phyloP scores from a whole-genome alignment of 2,113 vertebrate species.

The Lophochroa leadbeateri region DNA sequence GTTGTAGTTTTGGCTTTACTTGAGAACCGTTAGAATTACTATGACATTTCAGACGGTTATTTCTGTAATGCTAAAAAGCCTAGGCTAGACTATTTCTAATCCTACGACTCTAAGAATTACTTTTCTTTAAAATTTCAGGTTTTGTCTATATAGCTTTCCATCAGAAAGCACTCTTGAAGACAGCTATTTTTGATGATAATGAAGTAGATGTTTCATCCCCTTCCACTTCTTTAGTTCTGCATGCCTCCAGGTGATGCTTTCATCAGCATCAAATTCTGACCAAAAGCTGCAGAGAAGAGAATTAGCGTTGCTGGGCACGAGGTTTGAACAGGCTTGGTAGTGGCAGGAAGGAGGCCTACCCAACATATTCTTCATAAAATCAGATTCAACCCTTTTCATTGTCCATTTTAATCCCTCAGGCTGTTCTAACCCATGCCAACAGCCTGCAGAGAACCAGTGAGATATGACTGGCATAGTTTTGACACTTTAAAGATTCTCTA shows the following conservation, averaged over 20 bases:
- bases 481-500: background rate
- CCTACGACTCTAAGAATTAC: background rate
- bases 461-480: background rate
- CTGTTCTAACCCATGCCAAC: background rate
- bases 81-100: background rate
- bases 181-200: background rate
- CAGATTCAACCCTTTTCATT: background rate
- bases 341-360: background rate
- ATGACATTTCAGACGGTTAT: background rate
- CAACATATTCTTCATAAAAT: background rate
- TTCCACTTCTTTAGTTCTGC: background rate
- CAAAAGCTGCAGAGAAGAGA: background rate
- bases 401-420: background rate
- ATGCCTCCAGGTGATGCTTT: conserved; percentile 32
- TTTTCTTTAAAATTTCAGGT: background rate
- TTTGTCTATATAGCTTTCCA: background rate
- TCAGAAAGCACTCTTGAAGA: background rate
- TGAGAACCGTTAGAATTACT: background rate
- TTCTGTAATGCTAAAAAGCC: background rate
- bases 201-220: background rate
- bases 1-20: background rate
- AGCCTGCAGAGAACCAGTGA: background rate
- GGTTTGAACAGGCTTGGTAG: background rate
- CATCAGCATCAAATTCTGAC: conserved; percentile 6
- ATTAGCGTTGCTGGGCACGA: background rate